Conservation (phyloP, 2,888 invertebrate species). For the Perizoma flavofasciatum region DNA sequence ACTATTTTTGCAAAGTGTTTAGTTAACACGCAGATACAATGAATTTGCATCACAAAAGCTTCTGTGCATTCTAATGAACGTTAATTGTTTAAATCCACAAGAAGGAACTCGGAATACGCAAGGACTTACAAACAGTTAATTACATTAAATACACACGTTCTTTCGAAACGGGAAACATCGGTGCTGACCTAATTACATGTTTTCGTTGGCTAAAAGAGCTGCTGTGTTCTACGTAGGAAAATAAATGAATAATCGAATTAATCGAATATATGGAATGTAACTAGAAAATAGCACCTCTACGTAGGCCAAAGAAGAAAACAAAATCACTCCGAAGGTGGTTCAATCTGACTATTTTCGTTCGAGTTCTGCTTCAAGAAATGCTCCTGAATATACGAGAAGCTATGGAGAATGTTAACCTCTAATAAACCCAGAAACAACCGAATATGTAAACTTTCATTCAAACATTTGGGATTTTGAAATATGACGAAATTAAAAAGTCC, state of each 20-base stretch:
- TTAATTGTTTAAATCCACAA: slow-evolving; percentile 75
- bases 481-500: no score
- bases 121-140: slow-evolving; percentile 60
- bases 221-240: slow-evolving; percentile 3
- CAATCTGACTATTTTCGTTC: no score
- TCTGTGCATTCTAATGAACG: slow-evolving; percentile 69
- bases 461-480: no score
- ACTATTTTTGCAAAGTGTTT: slow-evolving; percentile 24
- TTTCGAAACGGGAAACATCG: slow-evolving; percentile 39
- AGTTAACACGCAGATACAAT: slow-evolving; percentile 60
- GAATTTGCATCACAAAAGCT: slow-evolving; percentile 72
- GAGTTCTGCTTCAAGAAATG: no score
- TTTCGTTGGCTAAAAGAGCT: slow-evolving; percentile 26
- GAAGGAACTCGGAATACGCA: slow-evolving; percentile 55
- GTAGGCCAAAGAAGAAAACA: no score
- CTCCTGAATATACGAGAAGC: no score
- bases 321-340: no score
- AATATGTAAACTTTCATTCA: no score
- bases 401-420: no score
- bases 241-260: slow-evolving; percentile 9
- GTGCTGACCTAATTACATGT: slow-evolving; percentile 38
- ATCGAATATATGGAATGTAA: no score
- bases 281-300: no score
- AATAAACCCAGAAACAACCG: no score
- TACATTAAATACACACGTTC: slow-evolving; percentile 53